Evolutionary conservation across 2,113 vertebrate species (phyloP).

Genomic region (Thalassarche chlororhynchos): DNA sequence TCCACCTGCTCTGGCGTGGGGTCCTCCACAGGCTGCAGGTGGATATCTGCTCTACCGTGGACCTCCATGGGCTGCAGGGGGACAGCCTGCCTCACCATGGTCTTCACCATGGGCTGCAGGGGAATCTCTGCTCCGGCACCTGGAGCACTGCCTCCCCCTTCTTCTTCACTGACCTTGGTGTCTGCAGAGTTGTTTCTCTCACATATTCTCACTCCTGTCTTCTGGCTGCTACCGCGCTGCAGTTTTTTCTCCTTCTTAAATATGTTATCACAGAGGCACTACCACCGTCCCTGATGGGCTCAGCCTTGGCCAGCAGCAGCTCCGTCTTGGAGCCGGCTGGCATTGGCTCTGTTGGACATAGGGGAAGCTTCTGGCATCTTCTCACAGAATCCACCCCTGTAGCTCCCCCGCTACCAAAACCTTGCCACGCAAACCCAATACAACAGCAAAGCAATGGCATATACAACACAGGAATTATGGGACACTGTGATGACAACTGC

Average conservation of each 20-base stretch:
- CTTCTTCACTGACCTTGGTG: no score
- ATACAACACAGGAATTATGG: background rate
- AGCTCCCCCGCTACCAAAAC: background rate
- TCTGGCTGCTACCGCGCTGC: background rate
- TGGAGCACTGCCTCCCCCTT: background rate
- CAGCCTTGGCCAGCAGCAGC: rapidly evolving
- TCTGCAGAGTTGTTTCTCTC: background rate
- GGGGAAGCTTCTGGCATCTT: background rate
- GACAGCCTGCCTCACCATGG: background rate
- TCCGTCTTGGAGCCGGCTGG: rapidly evolving
- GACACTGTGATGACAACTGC: background rate
- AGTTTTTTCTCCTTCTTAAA: background rate
- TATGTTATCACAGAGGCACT: rapidly evolving
- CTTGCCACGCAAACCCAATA: background rate
- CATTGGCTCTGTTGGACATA: background rate
- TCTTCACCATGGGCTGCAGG: background rate
- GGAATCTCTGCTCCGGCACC: background rate
- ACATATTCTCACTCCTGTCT: background rate
- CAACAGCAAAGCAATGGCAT: background rate
- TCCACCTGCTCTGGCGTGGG: rapidly evolving
- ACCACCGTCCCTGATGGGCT: rapidly evolving
- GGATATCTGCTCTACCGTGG: background rate
- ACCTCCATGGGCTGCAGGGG: background rate
- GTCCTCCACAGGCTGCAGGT: background rate
- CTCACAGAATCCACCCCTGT: background rate